Evolutionary conservation across 2,113 vertebrate genomes (phyloP), one percentile per base, ranked within the genome.

Genomic region (Steatornis caripensis): DNA sequence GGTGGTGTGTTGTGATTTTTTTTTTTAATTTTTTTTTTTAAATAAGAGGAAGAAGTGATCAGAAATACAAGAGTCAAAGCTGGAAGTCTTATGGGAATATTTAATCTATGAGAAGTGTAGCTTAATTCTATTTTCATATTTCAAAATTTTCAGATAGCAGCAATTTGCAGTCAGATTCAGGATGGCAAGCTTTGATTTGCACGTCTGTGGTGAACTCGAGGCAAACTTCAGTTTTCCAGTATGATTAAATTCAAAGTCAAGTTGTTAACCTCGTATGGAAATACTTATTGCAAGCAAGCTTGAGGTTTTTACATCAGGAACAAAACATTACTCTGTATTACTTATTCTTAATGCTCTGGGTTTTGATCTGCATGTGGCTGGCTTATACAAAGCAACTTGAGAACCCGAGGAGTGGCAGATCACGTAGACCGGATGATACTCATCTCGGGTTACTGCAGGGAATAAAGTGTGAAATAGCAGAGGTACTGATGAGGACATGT

Each of bases 401-500:
- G 78, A 69, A 57, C 7, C 6, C 0, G 1, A 34, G 39, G 60
- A 32, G 29, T 64, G 62, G n/a, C 41, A 43, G 77, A 75, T 87
- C 82, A 90, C 36, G 39, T 49, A 62, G 89, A 90, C 89, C 18
- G 89, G 94, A 90, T 96, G 94, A n/a, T 49, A 10, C 78, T 87
- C 0, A 2, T 65, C 83, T 91, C 4, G 2, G 12, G 55, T 96
- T 96, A 77, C 90, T 69, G 46, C 66, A 53, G 51, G 82, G 82
- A 80, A 61, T 82, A 30, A 84, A 80, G 79, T 94, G 93, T 97
- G 95, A 96, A 96, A 95, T 97, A 95, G 51, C 69, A 57, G 92
- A 39, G 54, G n/a, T 79, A 17, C 84, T 64, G 92, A 49, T 93
- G 79, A 84, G 51, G 93, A 84, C 60, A 84, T 53, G 19, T 22